Percentiles rank a stretch among this genome's conserved stretches.
phyloP scores from a whole-genome alignment of 2,113 vertebrate genomes.

The Cyphomyrus plagiostoma region DNA sequence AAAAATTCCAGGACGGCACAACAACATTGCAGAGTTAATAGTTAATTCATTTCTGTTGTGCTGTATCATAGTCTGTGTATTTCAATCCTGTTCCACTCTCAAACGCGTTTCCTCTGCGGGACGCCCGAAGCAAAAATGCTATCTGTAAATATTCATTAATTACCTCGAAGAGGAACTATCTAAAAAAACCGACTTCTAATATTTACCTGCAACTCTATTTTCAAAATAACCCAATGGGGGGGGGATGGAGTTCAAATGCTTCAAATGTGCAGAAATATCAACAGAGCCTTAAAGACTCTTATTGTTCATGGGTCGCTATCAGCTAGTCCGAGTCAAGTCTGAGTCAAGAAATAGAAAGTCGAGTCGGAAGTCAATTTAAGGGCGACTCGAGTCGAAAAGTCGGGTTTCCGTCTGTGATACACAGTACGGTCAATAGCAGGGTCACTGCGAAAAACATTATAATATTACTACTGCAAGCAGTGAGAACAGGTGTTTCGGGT shows the following conservation, averaged over 20 bases:
- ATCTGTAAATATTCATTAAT: not conserved
- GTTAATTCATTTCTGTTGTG: not conserved
- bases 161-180: not conserved
- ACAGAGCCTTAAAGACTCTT: too few species aligned
- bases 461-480: not conserved
- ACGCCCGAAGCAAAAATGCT: not conserved
- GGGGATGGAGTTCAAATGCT: too few species aligned
- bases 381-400: too few species aligned
- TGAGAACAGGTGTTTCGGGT: not conserved
- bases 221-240: too few species aligned
- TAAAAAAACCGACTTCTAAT: not conserved
- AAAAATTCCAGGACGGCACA: not conserved
- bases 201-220: too few species aligned
- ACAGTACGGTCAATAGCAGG: too few species aligned
- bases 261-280: too few species aligned
- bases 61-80: not conserved
- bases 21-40: not conserved
- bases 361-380: too few species aligned
- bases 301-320: too few species aligned
- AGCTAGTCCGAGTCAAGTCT: too few species aligned
- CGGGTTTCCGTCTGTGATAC: too few species aligned
- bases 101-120: not conserved
- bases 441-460: not conserved
- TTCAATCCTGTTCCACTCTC: not conserved
- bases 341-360: too few species aligned